These are phyloP conservation scores for Urosaurus nigricauda DNA, from an alignment of 2,797 vertebrate genomes.

Conservation along the genomic window DNA sequence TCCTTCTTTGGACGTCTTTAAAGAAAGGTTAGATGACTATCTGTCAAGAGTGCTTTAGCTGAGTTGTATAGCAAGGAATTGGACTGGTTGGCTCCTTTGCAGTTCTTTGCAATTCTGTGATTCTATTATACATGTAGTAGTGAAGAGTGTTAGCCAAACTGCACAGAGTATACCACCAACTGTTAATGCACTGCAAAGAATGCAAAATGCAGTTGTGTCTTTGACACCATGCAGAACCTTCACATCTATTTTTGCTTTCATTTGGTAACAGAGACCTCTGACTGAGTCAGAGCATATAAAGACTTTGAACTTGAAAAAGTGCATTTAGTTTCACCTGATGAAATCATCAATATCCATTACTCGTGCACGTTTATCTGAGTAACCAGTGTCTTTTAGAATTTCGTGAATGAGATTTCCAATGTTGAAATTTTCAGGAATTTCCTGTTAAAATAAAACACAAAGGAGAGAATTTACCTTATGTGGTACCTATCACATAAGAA, in stretches of 20 bases:
- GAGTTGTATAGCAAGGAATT: too few species aligned
- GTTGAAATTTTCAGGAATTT: slow-evolving; percentile 91
- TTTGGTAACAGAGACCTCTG: not conserved
- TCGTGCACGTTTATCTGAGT: slow-evolving; percentile 91
- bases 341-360: slow-evolving; percentile 98
- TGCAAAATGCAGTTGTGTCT: not conserved
- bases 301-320: slow-evolving; percentile 18
- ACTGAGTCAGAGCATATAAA: rapidly evolving
- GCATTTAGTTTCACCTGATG: slow-evolving; percentile 87
- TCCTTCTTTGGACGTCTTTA: too few species aligned
- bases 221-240: not conserved
- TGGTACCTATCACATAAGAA: not conserved
- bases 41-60: too few species aligned
- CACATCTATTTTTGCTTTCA: not conserved
- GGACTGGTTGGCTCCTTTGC: too few species aligned
- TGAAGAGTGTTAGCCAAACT: not conserved
- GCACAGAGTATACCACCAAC: not conserved
- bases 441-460: slow-evolving; percentile 79
- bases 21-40: too few species aligned
- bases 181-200: not conserved
- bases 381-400: slow-evolving; percentile 87
- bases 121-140: not conserved
- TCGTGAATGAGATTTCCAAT: slow-evolving; percentile 90
- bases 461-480: slow-evolving; percentile 53
- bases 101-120: too few species aligned